Evolutionary conservation across 2,113 vertebrate genomes (phyloP), one percentile per base, ranked within the genome.

Genomic region (Nothobranchius kuhntae): DNA sequence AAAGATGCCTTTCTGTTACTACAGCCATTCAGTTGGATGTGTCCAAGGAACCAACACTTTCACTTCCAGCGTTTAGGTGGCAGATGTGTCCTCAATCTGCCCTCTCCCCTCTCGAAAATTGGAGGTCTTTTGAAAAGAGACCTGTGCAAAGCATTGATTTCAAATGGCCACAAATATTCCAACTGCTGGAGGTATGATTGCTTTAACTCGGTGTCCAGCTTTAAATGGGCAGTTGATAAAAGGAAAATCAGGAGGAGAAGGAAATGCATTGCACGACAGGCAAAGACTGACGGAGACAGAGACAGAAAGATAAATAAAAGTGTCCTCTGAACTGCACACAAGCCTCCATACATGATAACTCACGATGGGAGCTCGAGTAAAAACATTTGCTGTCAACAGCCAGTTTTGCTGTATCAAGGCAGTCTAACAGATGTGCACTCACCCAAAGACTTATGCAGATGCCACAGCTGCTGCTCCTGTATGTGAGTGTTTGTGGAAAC

Each of bases 401-500:
- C 75, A 80, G 82, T 87, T 85, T 66, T 21, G 42, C 65, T 59
- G 69, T 56, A 64, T 72, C 72, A 79, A 88, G 81, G 69, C 78
- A 72, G 73, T 85, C 74, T 65, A 90, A 87, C 87, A 91, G 86
- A 90, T 88, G 87, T 85, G 82, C 73, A 48, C 73, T 81, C 82
- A 82, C 75, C 73, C 87, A 63, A 83, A 86, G 78, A 89, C 83
- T 88, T 75, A 48, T 73, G 62, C 83, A 87, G 86, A 84, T 89
- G 14, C 77, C 58, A 56, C 82, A 70, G 73, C 84, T 80, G 64
- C 72, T 78, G 75, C 71, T 75, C n/a, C 61, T 73, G 53, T 79
- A 68, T 75, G 68, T 58, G 54, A 60, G 35, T 77, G 53, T 60
- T 15, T 44, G 17, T 13, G 7, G n/a, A 55, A 55, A 44, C 36